Base-by-base conservation (phyloP, 2,113 vertebrate species). In the Atractosteus spatula region DNA sequence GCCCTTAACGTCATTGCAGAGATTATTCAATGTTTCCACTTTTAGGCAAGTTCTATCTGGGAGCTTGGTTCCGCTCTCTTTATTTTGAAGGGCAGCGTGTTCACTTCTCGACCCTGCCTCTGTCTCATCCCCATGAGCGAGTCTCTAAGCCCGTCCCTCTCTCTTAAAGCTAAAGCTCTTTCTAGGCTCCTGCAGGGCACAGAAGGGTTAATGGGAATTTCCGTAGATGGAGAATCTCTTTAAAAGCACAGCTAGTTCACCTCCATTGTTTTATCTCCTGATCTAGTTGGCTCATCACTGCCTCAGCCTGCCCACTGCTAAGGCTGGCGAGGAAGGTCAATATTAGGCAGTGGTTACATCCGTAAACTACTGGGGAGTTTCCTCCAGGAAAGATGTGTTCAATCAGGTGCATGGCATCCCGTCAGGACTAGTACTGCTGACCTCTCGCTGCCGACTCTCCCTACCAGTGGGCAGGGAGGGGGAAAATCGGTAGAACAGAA, bases 381-480 rank as follows among this genome's bases (percentile, higher is more conserved):
- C 85, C 87, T 78, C 81, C 87, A 81, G 86, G 74, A 83, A 76
- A 71, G 79, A 83, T 83, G 83, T 83, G 84, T 86, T 79, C 83
- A 82, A 91, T 85, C 84, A 87, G 86, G 81, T 83, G 65, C 73
- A 80, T 81, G 84, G 78, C 81, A 86, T 78, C 88, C 80, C 84
- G 83, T 76, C 76, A 86, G 76, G 80, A 89, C 88, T 88, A 89
- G 89, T 90, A 88, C 87, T 89, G 82, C 84, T 91, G 90, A 91
- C 90, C 90, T 82, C 44, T 75, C 83, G 86, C 81, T 91, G 84
- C 82, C 82, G 45, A 51, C 16, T 17, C 44, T 61, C 64, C 51
- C 55, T 41, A 69, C 57, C 51, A 41, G 41, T 59, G 13, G 42
- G 55, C 45, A 41, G 43, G 17, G 2, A 29, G 61, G 11, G 16